Percentiles rank a stretch among this genome's conserved stretches.
These are phyloP conservation scores for mouse (Mus musculus) DNA, from an alignment of 2,113 vertebrate genomes.

Conservation along the genomic window DNA sequence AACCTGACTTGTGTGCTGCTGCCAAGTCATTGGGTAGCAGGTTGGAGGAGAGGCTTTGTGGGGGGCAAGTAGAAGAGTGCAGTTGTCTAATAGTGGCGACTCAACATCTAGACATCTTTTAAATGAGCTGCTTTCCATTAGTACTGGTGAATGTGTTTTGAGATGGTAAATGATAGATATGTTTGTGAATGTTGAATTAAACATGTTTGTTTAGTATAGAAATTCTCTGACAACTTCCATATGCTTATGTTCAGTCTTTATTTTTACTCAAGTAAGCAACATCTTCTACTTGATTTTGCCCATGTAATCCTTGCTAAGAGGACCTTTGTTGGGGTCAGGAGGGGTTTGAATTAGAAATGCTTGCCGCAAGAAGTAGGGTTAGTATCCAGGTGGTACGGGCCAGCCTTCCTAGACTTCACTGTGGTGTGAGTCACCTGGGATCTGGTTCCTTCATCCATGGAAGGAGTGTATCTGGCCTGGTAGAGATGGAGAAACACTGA, in stretches of 20 bases:
- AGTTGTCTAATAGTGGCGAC: neutral
- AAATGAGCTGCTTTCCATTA: neutral
- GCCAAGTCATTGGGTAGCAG: neutral
- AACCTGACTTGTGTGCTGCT: neutral
- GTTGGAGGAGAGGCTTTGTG: neutral
- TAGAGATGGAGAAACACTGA: neutral
- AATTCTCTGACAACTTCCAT: neutral
- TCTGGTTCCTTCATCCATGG: neutral
- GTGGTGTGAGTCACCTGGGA: neutral
- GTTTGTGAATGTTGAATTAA: conserved; percentile 25
- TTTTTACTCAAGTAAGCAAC: neutral
- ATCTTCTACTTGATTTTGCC: conserved; percentile 5
- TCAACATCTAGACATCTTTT: neutral
- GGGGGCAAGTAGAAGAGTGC: neutral
- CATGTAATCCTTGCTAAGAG: neutral
- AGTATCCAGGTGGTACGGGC: neutral
- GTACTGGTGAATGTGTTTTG: neutral
- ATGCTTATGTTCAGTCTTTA: neutral
- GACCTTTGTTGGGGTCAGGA: neutral
- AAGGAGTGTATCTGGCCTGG: rapidly evolving
- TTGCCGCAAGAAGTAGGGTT: neutral
- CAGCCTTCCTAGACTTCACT: neutral
- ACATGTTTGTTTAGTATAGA: neutral
- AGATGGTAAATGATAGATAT: neutral
- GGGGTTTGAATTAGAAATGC: neutral